phyloP scores from a whole-genome alignment of 1,140 invertebrate species.

The Papilio helenus region DNA sequence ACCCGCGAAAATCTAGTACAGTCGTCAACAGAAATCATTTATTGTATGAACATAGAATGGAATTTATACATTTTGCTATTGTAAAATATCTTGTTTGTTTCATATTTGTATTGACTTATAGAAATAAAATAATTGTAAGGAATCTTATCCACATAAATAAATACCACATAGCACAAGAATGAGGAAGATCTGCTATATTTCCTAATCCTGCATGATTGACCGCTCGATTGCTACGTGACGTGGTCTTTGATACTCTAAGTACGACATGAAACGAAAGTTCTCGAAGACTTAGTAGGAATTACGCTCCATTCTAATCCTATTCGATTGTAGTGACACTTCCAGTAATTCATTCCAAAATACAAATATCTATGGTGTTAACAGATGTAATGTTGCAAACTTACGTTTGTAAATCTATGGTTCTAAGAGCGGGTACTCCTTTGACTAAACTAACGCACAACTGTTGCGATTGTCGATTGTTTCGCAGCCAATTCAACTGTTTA shows the following conservation, averaged over 20 bases:
- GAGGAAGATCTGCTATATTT: background rate
- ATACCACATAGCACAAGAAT: background rate
- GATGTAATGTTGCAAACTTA: background rate
- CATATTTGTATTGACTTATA: background rate
- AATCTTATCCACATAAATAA: background rate
- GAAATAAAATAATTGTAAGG: background rate
- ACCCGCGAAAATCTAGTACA: too few species aligned
- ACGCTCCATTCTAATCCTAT: conserved; percentile 9
- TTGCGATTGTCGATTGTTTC: too few species aligned
- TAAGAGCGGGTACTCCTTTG: background rate
- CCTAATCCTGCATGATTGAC: conserved; percentile 21
- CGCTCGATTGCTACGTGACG: background rate
- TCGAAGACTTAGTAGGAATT: background rate
- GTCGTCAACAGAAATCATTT: too few species aligned
- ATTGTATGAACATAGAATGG: too few species aligned
- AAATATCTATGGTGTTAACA: background rate
- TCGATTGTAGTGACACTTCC: conserved; percentile 16
- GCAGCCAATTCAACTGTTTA: too few species aligned
- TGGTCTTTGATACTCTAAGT: conserved; percentile 10
- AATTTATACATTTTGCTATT: background rate
- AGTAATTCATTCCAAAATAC: background rate
- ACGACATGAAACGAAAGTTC: conserved; percentile 14
- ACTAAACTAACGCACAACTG: too few species aligned
- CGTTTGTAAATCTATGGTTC: background rate
- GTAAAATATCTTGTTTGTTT: background rate